These are phyloP conservation scores for Elephantulus edwardii DNA, from an alignment of 2,113 vertebrate species.

Conservation along the genomic window DNA sequence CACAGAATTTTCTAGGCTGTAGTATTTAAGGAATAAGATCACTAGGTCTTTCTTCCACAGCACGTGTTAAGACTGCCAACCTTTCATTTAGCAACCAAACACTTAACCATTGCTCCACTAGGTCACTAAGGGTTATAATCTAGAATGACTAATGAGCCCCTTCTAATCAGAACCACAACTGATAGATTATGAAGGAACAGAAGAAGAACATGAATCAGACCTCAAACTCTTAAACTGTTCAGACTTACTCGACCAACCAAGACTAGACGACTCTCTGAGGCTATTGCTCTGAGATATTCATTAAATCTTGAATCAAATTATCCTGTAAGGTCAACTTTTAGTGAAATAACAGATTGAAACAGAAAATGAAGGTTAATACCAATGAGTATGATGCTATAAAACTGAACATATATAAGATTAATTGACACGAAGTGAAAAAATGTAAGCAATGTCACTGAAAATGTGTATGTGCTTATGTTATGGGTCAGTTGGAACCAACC, in stretches of 20 bases:
- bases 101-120: neutral
- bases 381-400: neutral
- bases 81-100: neutral
- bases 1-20: neutral
- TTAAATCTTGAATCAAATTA: neutral
- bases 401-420: neutral
- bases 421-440: neutral
- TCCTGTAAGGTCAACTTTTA: neutral
- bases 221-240: neutral
- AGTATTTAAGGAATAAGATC: too few relatives aligned
- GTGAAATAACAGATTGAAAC: neutral
- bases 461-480: too few relatives aligned
- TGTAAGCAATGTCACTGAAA: neutral
- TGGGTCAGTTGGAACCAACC: too few relatives aligned
- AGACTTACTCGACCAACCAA: neutral
- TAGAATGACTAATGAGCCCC: too few relatives aligned
- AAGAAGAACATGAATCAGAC: neutral
- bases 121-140: conserved; percentile 20
- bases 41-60: neutral
- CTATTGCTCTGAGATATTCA: neutral
- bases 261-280: neutral
- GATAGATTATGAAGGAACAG: too few relatives aligned
- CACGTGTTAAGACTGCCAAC: neutral
- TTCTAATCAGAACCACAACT: too few relatives aligned
- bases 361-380: neutral